Evolutionary conservation across 2,888 invertebrate genomes (phyloP).

Genomic region (Melinopterus prodromus): DNA sequence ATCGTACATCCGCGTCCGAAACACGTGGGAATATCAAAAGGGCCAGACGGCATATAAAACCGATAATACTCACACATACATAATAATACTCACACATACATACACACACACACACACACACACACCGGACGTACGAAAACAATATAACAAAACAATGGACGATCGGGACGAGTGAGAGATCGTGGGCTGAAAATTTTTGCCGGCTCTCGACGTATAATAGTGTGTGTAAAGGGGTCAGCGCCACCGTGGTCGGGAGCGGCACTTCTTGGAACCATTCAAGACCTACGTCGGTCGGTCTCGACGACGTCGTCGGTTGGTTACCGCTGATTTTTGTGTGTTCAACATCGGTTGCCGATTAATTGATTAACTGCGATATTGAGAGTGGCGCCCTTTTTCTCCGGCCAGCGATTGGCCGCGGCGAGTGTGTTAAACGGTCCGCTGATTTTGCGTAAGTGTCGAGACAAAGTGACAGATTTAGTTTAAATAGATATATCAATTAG

Average conservation of each 20-base stretch:
- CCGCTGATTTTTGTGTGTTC: background rate
- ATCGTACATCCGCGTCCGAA: too few relatives aligned
- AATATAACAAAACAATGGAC: background rate
- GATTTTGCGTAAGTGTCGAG: conserved; percentile 4
- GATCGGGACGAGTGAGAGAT: background rate
- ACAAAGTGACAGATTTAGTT: conserved; percentile 4
- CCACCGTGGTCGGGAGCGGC: background rate
- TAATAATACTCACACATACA: too few relatives aligned
- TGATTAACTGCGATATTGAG: background rate
- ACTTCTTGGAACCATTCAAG: background rate
- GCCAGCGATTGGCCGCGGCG: background rate
- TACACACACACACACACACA: too few relatives aligned
- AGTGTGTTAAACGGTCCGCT: background rate
- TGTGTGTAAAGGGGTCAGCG: conserved; percentile 4
- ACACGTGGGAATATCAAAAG: too few relatives aligned
- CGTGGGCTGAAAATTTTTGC: background rate
- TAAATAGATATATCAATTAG: conserved; percentile 4
- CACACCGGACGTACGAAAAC: background rate
- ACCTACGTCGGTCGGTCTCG: background rate
- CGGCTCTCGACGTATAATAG: background rate
- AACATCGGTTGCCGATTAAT: background rate
- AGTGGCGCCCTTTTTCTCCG: background rate
- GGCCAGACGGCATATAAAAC: too few relatives aligned
- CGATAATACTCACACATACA: too few relatives aligned
- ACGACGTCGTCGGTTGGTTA: background rate